Base-by-base conservation (phyloP, 2,797 vertebrate species). In the Tinamus major region DNA sequence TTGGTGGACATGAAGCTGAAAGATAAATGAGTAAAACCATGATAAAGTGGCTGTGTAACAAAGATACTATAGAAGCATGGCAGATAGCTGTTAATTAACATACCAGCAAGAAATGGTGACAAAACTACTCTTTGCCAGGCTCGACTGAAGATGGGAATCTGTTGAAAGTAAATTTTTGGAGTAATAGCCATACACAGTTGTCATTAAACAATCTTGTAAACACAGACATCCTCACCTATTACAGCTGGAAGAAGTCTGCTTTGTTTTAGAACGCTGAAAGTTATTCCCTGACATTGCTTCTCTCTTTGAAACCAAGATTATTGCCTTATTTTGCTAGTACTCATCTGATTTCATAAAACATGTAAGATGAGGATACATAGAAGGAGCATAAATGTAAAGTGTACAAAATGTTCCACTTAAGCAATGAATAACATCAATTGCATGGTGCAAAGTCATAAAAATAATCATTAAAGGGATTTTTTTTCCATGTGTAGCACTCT, bases 71-170 rank as follows among this genome's bases (percentile, higher is more conserved):
- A 63, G n/a, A n/a, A 37, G 12, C 13, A 37, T 13, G 39, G 69
- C 55, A 41, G 71, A 37, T 6, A 62, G 72, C 15, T 33, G 55
- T 2, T n/a, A 48, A 13, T 21, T 61, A 5, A 27, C 67, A 18
- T 97, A 99, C 99, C 99, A 97, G 98, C 98, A 90, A 99, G 98
- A 62, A 99, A 98, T 2, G 99, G 99, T 29, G 98, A 98, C 92
- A 99, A 97, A 67, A 99, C 96, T 51, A 98, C 98, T 6, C 97
- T 98, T 91, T 98, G 98, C 99, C 99, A 99, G 4, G 98, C 98
- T 76, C 90, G 97, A 62, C 90, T 94, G 82, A 98, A 98, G 86
- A 90, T 98, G 23, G 98, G 97, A 15, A 98, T 94, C 98, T 98
- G 92, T 15, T 9, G 72, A 95, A 69, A 71, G 23, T 13, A 92